Evolutionary conservation across 2,888 invertebrate genomes (phyloP), one percentile per base, ranked within the genome.

Genomic region (Drosophila falleni): DNA sequence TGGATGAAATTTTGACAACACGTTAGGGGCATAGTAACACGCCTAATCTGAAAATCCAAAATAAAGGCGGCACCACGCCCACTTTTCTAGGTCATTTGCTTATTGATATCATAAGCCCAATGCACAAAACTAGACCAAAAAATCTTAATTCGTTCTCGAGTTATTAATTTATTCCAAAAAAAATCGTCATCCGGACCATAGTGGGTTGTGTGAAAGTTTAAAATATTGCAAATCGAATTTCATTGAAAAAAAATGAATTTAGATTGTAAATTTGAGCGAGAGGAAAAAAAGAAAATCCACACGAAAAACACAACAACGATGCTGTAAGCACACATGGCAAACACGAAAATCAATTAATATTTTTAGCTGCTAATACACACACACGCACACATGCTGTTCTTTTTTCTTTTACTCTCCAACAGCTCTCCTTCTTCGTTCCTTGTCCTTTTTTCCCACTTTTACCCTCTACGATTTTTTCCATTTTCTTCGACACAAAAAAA

Each of bases 331-430:
- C 35, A 42, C 47, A 65, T 49, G 46, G 26, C 67, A 70, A 74
- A 65, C 64, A 54, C 35, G 41, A 70, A 74, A 69, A 79, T 79
- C 78, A 78, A 78, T 78, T 78, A 78, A 78, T 78, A 78, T 71
- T 64, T 76, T 49, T 49, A 53, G 35, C 46, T 56, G 5, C 33
- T n/a, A 19, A 39, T 15, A 37, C 53, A 37, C 6, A 33, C 50
- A 47, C 35, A 49, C 29, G 19, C 29, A 19, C 33, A 42, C 31
- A 37, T 23, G 56, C 50, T 10, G 16, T 31, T 11, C 29, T 29
- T 29, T 0, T 26, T 26, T 4, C 5, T 23, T 9, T 1, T 1
- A 5, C 37, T 16, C 4, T 19, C 19, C 2, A 6, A 9, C n/a
- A 5, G 9, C 19, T 53, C 15, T 29, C 8, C n/a, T 33, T 42